Conservation (phyloP, 2,113 vertebrate species). For the Phylloscopus whistleri region DNA sequence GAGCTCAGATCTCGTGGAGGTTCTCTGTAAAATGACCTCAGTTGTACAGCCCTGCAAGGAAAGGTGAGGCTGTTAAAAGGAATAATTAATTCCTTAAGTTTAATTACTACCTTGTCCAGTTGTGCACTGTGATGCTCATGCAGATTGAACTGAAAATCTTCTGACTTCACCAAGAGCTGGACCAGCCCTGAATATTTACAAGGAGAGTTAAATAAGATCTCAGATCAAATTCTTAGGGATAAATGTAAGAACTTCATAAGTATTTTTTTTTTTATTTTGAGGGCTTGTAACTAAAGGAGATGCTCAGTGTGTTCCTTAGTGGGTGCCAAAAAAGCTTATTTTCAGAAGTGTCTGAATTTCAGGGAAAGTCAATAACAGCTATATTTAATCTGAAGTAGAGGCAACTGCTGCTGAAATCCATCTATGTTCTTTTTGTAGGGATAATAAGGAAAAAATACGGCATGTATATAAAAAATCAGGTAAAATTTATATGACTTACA, state of each 20-base stretch:
- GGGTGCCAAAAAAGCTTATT: conserved; percentile 40
- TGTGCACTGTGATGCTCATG: background rate
- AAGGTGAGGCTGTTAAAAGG: background rate
- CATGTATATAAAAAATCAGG: background rate
- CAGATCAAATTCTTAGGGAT: background rate
- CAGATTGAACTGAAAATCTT: background rate
- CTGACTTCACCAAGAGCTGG: background rate
- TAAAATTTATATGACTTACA: background rate
- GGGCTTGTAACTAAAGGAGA: conserved; percentile 27
- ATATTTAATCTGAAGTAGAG: conserved; percentile 9
- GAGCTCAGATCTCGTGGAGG: background rate
- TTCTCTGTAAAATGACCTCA: background rate
- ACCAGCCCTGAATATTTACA: background rate
- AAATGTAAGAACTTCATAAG: background rate
- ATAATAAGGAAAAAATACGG: background rate
- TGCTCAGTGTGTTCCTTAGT: conserved; percentile 33
- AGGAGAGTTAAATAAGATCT: background rate
- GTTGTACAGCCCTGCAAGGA: background rate
- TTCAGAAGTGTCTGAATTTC: conserved; percentile 39
- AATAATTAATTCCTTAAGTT: background rate
- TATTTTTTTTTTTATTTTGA: conserved; percentile 27
- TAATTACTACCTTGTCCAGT: background rate
- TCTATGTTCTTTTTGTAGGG: background rate
- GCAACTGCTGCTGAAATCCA: background rate
- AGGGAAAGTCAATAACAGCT: background rate